Conservation (phyloP, 1,140 invertebrate genomes). For the Hyphantria cunea region DNA sequence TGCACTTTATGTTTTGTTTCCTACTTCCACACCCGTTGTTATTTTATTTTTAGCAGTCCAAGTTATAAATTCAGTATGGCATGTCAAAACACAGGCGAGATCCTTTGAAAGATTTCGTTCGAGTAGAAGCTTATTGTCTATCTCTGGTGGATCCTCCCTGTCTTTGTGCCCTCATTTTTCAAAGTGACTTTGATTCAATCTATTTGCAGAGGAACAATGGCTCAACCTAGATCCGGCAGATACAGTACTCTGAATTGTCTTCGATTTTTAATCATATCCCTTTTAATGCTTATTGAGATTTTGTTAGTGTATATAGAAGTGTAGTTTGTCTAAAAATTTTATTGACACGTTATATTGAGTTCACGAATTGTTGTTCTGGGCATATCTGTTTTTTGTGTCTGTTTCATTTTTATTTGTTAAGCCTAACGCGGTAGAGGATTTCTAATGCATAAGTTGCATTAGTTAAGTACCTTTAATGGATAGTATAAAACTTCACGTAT, state of each 20-base stretch:
- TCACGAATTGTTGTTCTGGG: no score
- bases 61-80: neutral
- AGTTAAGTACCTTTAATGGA: no score
- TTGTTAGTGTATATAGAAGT: no score
- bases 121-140: conserved; percentile 40
- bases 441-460: no score
- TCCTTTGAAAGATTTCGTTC: conserved; percentile 31
- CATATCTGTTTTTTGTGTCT: no score
- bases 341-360: no score
- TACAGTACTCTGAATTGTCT: neutral
- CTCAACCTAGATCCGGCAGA: neutral
- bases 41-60: no score
- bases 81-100: conserved; percentile 2
- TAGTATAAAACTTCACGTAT: no score
- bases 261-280: neutral
- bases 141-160: conserved; percentile 29
- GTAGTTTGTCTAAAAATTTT: no score
- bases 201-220: conserved; percentile 33
- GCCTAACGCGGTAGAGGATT: no score
- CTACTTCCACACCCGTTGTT: neutral
- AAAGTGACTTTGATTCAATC: conserved; percentile 56
- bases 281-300: neutral
- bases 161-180: conserved; percentile 53
- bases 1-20: neutral
- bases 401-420: no score